A percentile compares a stretch with the other conserved stretches of the same genome.
Evolutionary conservation across 1,140 invertebrate genomes (phyloP).

Genomic region (Bombus pyrosoma): DNA sequence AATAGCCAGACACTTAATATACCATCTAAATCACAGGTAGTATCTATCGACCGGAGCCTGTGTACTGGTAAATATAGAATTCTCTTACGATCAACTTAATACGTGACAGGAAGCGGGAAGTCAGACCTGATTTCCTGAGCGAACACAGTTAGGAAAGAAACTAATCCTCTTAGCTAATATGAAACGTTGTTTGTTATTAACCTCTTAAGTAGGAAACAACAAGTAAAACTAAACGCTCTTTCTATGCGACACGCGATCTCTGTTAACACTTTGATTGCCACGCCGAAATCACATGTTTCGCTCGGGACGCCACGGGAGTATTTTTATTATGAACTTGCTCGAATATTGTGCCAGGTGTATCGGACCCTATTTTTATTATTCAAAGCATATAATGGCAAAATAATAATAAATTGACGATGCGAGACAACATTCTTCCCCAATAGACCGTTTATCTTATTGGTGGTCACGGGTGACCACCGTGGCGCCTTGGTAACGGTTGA

Average conservation of each 20-base stretch:
- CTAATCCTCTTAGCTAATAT: neutral
- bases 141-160: neutral
- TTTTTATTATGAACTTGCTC: too few species aligned
- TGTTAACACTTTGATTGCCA: too few species aligned
- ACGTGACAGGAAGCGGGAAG: neutral
- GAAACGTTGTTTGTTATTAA: neutral
- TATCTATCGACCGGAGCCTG: neutral
- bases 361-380: too few species aligned
- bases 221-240: neutral
- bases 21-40: neutral
- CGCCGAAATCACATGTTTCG: too few species aligned
- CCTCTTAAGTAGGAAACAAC: neutral
- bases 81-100: neutral
- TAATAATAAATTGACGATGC: too few species aligned
- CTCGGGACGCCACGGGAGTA: too few species aligned
- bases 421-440: too few species aligned
- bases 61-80: neutral
- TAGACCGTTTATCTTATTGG: too few species aligned
- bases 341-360: too few species aligned
- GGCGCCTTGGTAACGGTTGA: too few species aligned
- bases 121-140: neutral
- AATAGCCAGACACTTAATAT: constrained; percentile 8
- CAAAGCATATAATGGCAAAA: too few species aligned
- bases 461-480: too few species aligned
- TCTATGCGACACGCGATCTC: neutral